Conservation (phyloP, 2,888 invertebrate species). For the Linhomoeus sp. region DNA sequence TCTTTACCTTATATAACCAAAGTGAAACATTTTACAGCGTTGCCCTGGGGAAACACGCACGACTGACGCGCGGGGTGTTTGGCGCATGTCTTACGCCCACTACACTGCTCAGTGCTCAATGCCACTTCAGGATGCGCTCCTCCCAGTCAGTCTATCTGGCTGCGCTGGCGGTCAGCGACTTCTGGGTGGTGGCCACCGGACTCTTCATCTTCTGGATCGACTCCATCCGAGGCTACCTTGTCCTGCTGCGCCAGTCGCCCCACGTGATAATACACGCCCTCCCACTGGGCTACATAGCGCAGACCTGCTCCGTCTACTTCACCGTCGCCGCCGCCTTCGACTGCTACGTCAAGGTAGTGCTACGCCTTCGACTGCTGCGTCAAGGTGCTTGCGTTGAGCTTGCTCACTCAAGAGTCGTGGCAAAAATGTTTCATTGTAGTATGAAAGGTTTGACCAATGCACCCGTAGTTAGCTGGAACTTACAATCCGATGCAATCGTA, state of each 20-base stretch:
- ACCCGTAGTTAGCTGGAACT: too few relatives aligned
- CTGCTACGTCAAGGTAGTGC: constrained; percentile 23
- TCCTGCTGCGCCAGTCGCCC: constrained; percentile 18
- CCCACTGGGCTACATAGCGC: constrained; percentile 25
- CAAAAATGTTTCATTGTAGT: too few relatives aligned
- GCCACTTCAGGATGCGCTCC: constrained; percentile 12
- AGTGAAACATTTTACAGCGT: too few relatives aligned
- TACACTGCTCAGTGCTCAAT: too few relatives aligned
- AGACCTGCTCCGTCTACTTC: constrained; percentile 26
- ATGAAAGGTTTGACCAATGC: too few relatives aligned
- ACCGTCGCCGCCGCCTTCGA: constrained; percentile 27
- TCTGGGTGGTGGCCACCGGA: constrained; percentile 21
- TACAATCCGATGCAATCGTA: too few relatives aligned
- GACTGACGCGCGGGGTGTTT: not conserved
- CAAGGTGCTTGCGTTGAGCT: too few relatives aligned
- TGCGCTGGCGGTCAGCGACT: constrained; percentile 22
- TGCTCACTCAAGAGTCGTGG: too few relatives aligned
- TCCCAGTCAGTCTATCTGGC: constrained; percentile 25
- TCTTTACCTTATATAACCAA: too few relatives aligned
- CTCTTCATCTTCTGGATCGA: constrained; percentile 27
- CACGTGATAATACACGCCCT: constrained; percentile 16
- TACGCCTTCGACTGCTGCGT: too few relatives aligned
- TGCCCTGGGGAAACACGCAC: too few relatives aligned
- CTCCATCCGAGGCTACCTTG: constrained; percentile 15
- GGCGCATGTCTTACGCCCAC: too few relatives aligned